Evolutionary conservation across 2,888 invertebrate species (phyloP), one percentile per base, ranked within the genome.

Genomic region (Caenorhabditis virilis): DNA sequence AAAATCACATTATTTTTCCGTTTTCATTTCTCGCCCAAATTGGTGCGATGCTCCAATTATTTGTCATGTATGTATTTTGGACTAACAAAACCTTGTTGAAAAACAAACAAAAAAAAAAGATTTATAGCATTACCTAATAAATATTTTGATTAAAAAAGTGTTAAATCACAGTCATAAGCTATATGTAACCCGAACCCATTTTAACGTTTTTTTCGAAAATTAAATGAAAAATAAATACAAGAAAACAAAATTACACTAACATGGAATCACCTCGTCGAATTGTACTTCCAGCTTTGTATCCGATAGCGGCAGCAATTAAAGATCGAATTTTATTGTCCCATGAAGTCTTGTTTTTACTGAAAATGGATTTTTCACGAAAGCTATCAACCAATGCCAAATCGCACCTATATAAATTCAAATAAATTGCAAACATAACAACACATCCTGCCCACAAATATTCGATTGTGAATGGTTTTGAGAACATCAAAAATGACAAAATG

Each of bases 401-500:
- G 13, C 13, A 61, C 84, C 91, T 91, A 84, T 90, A 91, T 49
- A 95, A 88, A 86, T 93, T 95, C n/a, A 95, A 86, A 85, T 94
- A 95, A 82, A 95, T 94, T 6, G 95, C 95, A 27, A 92, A 72
- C 0, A 93, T 87, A 0, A 95, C 92, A 52, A 95, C 86, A 75
- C 91, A 83, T 1, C 94, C 95, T 0, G 93, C 91, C 91, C 93
- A 95, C 0, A 89, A 90, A 89, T 88, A 95, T 91, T 93, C 92
- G 76, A 91, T 88, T 22, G 91, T 91, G 82, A 93, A 94, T 2
- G 95, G 94, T 85, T 95, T 95, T 84, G 90, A 89, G 84, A 97
- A 97, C 80, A 95, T 89, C 52, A 95, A 74, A 85, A 97, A 97
- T 0, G 95, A 95, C 70, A 95, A 88, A 30, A 92, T 87, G 56